Percentiles rank a stretch among this genome's conserved stretches.
These are phyloP conservation scores for Campylorhamphus procurvoides DNA, from an alignment of 2,113 vertebrate species.

Conservation along the genomic window DNA sequence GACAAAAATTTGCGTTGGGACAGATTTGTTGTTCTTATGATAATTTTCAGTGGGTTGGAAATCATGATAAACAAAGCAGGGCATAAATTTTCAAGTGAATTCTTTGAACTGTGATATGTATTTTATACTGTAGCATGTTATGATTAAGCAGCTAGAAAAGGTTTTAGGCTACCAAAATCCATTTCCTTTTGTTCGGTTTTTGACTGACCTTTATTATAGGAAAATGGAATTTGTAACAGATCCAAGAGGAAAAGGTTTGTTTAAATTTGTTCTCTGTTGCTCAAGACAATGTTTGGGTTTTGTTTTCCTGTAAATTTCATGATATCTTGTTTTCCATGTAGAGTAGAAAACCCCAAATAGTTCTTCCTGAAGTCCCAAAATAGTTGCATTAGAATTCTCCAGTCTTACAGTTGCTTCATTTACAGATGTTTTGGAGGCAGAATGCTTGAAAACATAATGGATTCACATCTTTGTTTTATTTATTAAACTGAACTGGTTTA, in stretches of 20 bases:
- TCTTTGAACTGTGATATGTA: background rate
- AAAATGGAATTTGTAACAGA: background rate
- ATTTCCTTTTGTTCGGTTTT: background rate
- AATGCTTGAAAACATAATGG: background rate
- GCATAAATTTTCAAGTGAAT: background rate
- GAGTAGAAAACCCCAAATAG: background rate
- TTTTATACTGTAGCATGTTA: background rate
- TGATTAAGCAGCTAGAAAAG: background rate
- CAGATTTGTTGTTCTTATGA: background rate
- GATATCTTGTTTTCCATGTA: background rate
- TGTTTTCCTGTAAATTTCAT: background rate
- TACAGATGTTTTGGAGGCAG: background rate
- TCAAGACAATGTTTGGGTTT: background rate
- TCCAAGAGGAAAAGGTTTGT: background rate
- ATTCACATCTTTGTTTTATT: background rate
- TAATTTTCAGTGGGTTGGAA: background rate
- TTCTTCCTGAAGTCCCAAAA: background rate
- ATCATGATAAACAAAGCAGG: background rate
- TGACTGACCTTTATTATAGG: background rate
- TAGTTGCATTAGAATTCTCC: background rate
- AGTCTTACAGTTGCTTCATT: background rate
- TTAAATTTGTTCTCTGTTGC: background rate
- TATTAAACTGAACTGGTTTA: background rate
- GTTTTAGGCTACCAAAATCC: background rate
- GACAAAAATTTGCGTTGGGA: background rate